Base-by-base conservation (phyloP, 2,797 vertebrate species). In the Galaxias olidus region DNA sequence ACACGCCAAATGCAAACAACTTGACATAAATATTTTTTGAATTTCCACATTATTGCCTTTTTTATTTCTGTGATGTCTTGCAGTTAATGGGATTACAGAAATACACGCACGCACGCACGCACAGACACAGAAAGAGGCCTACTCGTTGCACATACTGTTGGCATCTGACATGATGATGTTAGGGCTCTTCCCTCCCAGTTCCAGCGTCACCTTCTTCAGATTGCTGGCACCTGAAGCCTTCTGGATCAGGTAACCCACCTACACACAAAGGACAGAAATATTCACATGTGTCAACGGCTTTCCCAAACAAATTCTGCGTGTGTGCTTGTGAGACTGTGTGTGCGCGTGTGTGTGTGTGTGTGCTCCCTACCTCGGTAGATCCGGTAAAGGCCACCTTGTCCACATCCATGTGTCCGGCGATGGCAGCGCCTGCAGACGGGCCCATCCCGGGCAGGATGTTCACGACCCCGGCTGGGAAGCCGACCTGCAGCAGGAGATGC, bases 311-410 rank as follows among this genome's bases (percentile, higher is more conserved):
- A 43, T 10, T 15, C 13, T n/a, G 15, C 7, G 17, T 10, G 42
- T 45, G 44, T 13, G 10, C 14, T 15, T 11, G 20, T 12, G n/a
- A n/a, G n/a, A n/a, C n/a, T n/a, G n/a, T n/a, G 54, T 55, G n/a
- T 51, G 8, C 8, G 18, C n/a, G 30, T 20, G 8, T 3, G 10
- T 13, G 6, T 42, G 4, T 55, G 15, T 67, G 0, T 8, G 15
- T 61, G 30, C 47, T 19, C 56, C 87, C 77, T 82, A 97, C 96
- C 92, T 96, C 94, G 0, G 97, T 99, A 71, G 97, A 99, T 17
- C 97, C 97, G 0, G 97, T 98, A 84, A 99, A 99, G 1, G 96
- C 96, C 78, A 98, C 87, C 84, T 99, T 99, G 75, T 99, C 96
- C 0, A 99, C 72, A 0, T 96, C 95, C 90, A 92, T 91, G 76